Conservation (phyloP, 2,888 invertebrate genomes). For the Melinaea marsaeus region DNA sequence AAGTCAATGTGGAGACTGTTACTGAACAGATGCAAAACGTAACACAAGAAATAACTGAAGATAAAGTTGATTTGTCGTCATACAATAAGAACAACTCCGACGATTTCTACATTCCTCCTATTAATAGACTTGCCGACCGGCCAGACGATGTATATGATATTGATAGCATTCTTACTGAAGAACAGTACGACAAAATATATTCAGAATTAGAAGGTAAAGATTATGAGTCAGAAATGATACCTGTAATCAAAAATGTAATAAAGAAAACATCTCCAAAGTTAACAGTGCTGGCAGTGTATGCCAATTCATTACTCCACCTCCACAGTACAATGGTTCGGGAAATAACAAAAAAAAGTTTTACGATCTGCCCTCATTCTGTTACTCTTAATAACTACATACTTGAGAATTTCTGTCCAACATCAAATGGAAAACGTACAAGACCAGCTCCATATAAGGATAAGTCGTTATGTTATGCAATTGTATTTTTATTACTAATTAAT, state of each 20-base stretch:
- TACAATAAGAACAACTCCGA: slow-evolving; percentile 56
- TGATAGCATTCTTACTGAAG: slow-evolving; percentile 58
- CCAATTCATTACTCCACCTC: slow-evolving; percentile 48
- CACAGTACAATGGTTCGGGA: slow-evolving; percentile 42
- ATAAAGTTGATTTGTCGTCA: slow-evolving; percentile 51
- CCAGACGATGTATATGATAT: slow-evolving; percentile 70
- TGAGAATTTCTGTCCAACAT: slow-evolving; percentile 45
- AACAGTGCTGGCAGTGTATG: slow-evolving; percentile 53
- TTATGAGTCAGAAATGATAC: slow-evolving; percentile 39
- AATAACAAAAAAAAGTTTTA: slow-evolving; percentile 48
- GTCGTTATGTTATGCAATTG: slow-evolving; percentile 57
- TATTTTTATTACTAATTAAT: slow-evolving; percentile 58
- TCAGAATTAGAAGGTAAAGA: slow-evolving; percentile 52
- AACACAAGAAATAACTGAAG: slow-evolving; percentile 55
- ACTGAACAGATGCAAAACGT: slow-evolving; percentile 78
- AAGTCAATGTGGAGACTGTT: slow-evolving; percentile 76
- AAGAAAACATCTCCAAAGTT: slow-evolving; percentile 36
- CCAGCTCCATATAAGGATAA: slow-evolving; percentile 60
- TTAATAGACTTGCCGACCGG: slow-evolving; percentile 65
- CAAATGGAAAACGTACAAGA: slow-evolving; percentile 45
- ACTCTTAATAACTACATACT: slow-evolving; percentile 57
- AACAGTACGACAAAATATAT: slow-evolving; percentile 56
- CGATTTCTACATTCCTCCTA: slow-evolving; percentile 70
- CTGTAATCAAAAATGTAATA: slow-evolving; percentile 43
- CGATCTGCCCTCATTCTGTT: slow-evolving; percentile 45